phyloP scores from a whole-genome alignment of 2,113 vertebrate species.

The Pipa parva region DNA sequence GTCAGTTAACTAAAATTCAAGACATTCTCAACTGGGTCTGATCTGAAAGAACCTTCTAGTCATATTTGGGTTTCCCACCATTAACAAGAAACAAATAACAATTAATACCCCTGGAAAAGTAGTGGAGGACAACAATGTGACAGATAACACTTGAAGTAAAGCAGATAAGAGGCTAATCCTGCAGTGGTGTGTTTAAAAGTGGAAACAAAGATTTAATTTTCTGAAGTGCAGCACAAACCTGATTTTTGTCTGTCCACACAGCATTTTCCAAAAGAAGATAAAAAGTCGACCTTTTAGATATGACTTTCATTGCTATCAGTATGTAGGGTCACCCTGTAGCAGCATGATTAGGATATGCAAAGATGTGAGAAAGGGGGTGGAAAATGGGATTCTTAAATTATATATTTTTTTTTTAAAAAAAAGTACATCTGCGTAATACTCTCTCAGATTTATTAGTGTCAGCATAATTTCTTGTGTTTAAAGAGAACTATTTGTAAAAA shows the following conservation, averaged over 20 bases:
- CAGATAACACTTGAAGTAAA: conserved; percentile 36
- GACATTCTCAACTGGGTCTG: too few relatives aligned
- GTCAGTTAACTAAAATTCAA: too few relatives aligned
- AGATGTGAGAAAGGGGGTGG: not conserved
- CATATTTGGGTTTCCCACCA: too few relatives aligned
- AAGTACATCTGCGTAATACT: too few relatives aligned
- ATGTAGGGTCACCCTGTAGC: conserved; percentile 25
- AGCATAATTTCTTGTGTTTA: too few relatives aligned
- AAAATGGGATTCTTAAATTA: not conserved
- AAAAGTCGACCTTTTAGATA: conserved; percentile 39
- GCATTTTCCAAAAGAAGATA: conserved; percentile 38
- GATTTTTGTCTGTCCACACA: conserved; percentile 43
- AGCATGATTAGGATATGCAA: conserved; percentile 16
- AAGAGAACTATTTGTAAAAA: too few relatives aligned
- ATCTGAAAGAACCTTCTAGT: too few relatives aligned
- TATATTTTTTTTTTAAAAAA: too few relatives aligned
- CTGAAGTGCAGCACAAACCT: conserved; percentile 38
- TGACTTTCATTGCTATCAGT: conserved; percentile 30
- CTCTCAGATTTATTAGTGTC: too few relatives aligned
- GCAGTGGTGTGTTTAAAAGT: conserved; percentile 32
- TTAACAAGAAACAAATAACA: conserved; percentile 18
- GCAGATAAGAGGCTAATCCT: conserved; percentile 28
- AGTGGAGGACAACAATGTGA: conserved; percentile 34
- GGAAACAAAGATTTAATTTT: conserved; percentile 36
- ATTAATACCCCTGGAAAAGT: conserved; percentile 32